phyloP scores from a whole-genome alignment of 2,797 vertebrate genomes.

The Ptychadena robeensis region DNA sequence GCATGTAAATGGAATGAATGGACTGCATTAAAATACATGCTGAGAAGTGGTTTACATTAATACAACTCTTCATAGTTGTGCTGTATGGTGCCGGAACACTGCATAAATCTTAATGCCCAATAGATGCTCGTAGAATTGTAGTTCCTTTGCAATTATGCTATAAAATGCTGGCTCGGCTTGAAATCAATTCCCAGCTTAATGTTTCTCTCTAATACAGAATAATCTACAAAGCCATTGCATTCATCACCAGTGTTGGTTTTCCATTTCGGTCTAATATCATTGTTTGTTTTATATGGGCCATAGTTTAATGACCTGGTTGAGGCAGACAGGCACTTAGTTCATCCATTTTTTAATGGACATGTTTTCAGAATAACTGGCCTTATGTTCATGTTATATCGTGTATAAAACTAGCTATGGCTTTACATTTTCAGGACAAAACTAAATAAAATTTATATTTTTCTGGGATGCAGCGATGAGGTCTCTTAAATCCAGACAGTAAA shows the following conservation, averaged over 20 bases:
- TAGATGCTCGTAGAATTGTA: background rate
- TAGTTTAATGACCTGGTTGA: background rate
- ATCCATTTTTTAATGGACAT: background rate
- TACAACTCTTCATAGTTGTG: background rate
- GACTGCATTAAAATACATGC: background rate
- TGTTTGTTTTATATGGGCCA: background rate
- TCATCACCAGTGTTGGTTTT: background rate
- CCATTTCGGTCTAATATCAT: background rate
- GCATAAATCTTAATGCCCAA: background rate
- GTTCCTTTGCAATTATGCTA: conserved; percentile 1
- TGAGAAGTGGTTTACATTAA: conserved; percentile 22
- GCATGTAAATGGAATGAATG: conserved; percentile 10
- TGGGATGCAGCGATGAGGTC: background rate
- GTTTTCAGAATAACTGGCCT: background rate
- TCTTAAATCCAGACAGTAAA: background rate
- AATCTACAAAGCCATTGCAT: background rate
- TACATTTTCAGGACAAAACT: background rate
- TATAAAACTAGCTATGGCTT: background rate
- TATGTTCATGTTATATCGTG: background rate
- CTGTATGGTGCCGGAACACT: background rate
- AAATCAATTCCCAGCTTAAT: conserved; percentile 24
- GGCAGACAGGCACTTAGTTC: background rate
- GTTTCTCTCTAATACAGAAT: background rate
- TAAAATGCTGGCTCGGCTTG: conserved; percentile 9
- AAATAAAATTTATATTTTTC: background rate